Evolutionary conservation across 2,113 vertebrate genomes (phyloP).

Genomic region (Agelaius phoeniceus): DNA sequence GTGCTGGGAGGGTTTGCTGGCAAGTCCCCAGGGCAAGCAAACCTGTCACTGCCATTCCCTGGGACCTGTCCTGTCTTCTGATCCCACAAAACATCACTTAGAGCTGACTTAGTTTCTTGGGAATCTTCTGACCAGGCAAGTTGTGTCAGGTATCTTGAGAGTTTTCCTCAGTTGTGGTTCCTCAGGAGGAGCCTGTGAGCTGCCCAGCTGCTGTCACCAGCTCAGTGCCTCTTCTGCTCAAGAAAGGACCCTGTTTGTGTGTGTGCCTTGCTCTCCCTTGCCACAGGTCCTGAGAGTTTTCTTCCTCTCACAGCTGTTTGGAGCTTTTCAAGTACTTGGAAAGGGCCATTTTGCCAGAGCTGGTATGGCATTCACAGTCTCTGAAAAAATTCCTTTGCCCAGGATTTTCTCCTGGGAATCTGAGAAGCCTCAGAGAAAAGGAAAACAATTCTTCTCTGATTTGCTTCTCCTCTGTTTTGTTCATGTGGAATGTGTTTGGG

Average conservation of each 20-base stretch:
- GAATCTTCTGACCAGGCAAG: not conserved
- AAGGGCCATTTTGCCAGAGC: constrained; percentile 53
- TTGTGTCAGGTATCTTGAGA: not conserved
- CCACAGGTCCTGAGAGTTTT: not conserved
- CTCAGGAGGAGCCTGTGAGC: constrained; percentile 51
- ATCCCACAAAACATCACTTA: not conserved
- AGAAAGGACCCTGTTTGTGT: constrained; percentile 67
- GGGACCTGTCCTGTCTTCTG: not conserved
- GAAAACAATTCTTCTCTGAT: too few relatives aligned
- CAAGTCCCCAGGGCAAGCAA: not conserved
- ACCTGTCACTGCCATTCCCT: not conserved
- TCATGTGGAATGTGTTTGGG: too few relatives aligned
- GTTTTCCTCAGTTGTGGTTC: constrained; percentile 14
- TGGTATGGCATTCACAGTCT: too few relatives aligned
- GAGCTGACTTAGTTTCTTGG: not conserved
- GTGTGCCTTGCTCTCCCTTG: constrained; percentile 1
- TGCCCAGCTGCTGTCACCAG: not conserved
- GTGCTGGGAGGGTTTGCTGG: not conserved
- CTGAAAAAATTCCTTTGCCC: too few relatives aligned
- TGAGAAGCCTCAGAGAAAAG: too few relatives aligned
- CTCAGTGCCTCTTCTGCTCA: constrained; percentile 46
- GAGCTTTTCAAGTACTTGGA: constrained; percentile 63
- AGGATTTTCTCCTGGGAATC: too few relatives aligned
- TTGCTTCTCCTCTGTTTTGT: too few relatives aligned
- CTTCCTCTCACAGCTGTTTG: constrained; percentile 67